These are phyloP conservation scores for Drosophila pandora DNA, from an alignment of 1,140 invertebrate species.

Conservation along the genomic window DNA sequence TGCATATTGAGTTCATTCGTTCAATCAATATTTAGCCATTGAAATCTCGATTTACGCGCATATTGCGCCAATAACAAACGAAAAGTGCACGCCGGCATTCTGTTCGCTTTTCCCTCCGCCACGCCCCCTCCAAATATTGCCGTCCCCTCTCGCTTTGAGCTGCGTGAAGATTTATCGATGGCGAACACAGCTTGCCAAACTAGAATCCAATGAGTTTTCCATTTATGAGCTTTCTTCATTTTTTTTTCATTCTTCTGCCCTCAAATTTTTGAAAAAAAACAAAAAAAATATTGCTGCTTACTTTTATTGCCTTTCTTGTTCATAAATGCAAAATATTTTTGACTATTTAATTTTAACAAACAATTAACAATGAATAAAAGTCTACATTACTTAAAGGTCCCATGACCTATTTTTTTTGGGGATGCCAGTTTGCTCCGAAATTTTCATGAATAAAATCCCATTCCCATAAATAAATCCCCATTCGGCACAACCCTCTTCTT, in stretches of 20 bases:
- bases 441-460: too few species aligned
- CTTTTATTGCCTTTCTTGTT: constrained; percentile 39
- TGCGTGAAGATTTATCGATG: constrained; percentile 64
- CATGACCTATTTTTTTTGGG: too few species aligned
- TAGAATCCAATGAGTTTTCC: constrained; percentile 44
- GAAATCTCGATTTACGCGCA: constrained; percentile 80
- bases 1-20: constrained; percentile 80
- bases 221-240: constrained; percentile 40
- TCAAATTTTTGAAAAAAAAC: constrained; percentile 20
- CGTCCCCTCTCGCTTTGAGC: not conserved
- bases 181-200: constrained; percentile 56
- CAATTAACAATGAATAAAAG: too few species aligned
- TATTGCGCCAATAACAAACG: constrained; percentile 80
- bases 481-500: too few species aligned
- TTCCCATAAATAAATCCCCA: too few species aligned
- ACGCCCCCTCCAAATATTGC: not conserved
- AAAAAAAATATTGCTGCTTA: not conserved
- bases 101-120: constrained; percentile 15
- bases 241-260: constrained; percentile 19
- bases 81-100: constrained; percentile 63
- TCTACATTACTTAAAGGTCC: too few species aligned
- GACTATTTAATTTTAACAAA: too few species aligned
- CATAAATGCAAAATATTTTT: constrained; percentile 14
- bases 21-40: constrained; percentile 80
- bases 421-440: too few species aligned